Base-by-base conservation (phyloP, 2,113 vertebrate genomes). In the Dipodomys spectabilis region DNA sequence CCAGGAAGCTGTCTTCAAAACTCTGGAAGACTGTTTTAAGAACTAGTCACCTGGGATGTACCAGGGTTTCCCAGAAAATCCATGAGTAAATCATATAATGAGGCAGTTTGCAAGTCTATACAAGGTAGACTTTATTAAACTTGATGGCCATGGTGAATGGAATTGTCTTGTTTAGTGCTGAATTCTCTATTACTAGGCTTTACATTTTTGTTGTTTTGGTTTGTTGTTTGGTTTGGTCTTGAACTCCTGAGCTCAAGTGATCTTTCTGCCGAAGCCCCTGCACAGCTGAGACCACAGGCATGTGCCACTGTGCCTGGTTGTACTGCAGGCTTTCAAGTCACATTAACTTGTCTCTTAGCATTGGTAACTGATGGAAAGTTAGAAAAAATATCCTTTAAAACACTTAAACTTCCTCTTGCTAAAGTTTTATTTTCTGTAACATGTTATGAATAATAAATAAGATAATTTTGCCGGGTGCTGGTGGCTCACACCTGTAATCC, bases 381-480 rank as follows among this genome's bases (percentile, higher is more conserved):
- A 77, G n/a, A 27, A 69, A 1, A 87, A 79, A 80, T 67, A 28
- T 11, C 44, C 45, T 81, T 60, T 90, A 88, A 86, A 78, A 86
- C 19, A 94, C 67, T 94, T 77, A 80, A 53, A 86, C 27, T 57
- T 75, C 18, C 68, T 78, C 88, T 60, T 75, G 18, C 6, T 83
- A 45, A 86, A 9, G 30, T 75, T 77, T 91, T 88, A 39, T 89
- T 72, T 69, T 82, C 74, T 25, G 5, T 82, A 82, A 88, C 86
- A 90, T 32, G 10, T 30, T 57, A 82, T 1, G 10, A 12, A 62
- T 23, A 81, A 67, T 82, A 94, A 87, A 53, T 44, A 67, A 75
- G 49, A 49, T 49, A 49, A 39, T 39, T 39, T 39, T 39, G 39
- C 39, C 39, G 39, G 39, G 39, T 39, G 39, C 39, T 6, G 39